Evolutionary conservation across 2,888 invertebrate genomes (phyloP).

Genomic region (Temnothorax unifasciatus): DNA sequence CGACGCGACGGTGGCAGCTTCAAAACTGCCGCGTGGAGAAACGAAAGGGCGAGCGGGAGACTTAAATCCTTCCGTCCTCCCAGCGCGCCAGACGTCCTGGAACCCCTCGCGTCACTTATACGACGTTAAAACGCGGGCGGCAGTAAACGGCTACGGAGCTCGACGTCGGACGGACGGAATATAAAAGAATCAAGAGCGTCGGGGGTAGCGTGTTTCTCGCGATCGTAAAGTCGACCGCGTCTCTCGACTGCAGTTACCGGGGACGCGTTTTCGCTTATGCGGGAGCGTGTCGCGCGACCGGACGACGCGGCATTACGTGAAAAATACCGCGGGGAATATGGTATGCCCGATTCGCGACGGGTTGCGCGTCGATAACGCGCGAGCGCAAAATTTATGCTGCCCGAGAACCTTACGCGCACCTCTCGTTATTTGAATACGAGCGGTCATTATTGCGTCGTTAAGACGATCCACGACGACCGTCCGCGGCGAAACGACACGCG

Average conservation of each 20-base stretch:
- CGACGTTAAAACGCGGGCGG: slow-evolving; percentile 41
- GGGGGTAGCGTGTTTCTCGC: slow-evolving; percentile 3
- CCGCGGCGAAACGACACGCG: background rate
- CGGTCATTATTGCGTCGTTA: background rate
- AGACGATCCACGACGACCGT: background rate
- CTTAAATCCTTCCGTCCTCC: background rate
- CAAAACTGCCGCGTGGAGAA: slow-evolving; percentile 32
- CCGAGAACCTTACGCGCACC: background rate
- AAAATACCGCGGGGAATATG: slow-evolving; percentile 6
- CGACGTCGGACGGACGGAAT: slow-evolving; percentile 35
- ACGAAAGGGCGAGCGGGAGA: background rate
- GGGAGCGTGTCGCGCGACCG: background rate
- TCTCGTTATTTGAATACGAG: slow-evolving; percentile 34
- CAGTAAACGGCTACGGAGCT: slow-evolving; percentile 26
- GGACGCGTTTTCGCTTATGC: slow-evolving; percentile 9
- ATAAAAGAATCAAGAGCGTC: slow-evolving; percentile 47
- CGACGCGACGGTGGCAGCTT: slow-evolving; percentile 19
- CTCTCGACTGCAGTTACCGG: slow-evolving; percentile 1
- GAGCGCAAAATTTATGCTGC: slow-evolving; percentile 16
- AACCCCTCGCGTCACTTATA: slow-evolving; percentile 42
- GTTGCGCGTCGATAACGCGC: background rate
- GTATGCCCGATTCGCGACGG: slow-evolving; percentile 18
- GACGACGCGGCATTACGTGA: background rate
- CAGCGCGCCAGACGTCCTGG: slow-evolving; percentile 42
- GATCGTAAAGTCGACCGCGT: slow-evolving; percentile 45